Base-by-base conservation (phyloP, 2,113 vertebrate genomes). In the Phasianus colchicus region DNA sequence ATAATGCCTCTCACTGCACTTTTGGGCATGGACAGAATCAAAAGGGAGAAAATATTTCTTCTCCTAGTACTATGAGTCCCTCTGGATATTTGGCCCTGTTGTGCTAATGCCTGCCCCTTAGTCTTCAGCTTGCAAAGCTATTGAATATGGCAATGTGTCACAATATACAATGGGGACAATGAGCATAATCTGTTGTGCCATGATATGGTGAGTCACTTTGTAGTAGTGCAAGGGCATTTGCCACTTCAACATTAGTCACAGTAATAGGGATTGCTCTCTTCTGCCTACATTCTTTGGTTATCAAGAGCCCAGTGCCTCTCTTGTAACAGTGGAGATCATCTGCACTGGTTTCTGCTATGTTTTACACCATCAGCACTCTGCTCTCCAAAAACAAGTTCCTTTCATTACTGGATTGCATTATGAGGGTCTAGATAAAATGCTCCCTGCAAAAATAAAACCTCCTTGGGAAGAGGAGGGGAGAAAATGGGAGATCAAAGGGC, bases 81-180 rank as follows among this genome's bases (percentile, higher is more conserved):
- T 96, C 89, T 86, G 45, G 85, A 74, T 40, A 78, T 43, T 27
- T 80, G 72, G 67, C 61, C 76, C 83, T 80, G 82, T 45, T 70
- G 15, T 86, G 18, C 77, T 83, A 93, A 92, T 69, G 43, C 65
- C 27, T 83, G 61, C 65, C 89, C 85, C 92, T 91, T 92, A 86
- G 75, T 86, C 82, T 95, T 77, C 76, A 24, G n/a, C 65, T 65
- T 92, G 83, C 52, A 75, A 65, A 77, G 52, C 57, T 83, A 84
- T 64, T 89, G 88, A 96, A 81, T 4, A 2, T 69, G 91, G 79
- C 89, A 91, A 83, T 29, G 40, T 95, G 91, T 95, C 83, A 90
- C 85, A 95, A 75, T 42, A 34, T 47, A 18, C 69, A 86, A 34
- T 43, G 24, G 34, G 72, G 66, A 77, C 79, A 91, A 91, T 71